A percentile compares a stretch with the other conserved stretches of the same genome.
phyloP scores from a whole-genome alignment of 53 echinoderm and acorn worm species.

The Patiria pectinifera region DNA sequence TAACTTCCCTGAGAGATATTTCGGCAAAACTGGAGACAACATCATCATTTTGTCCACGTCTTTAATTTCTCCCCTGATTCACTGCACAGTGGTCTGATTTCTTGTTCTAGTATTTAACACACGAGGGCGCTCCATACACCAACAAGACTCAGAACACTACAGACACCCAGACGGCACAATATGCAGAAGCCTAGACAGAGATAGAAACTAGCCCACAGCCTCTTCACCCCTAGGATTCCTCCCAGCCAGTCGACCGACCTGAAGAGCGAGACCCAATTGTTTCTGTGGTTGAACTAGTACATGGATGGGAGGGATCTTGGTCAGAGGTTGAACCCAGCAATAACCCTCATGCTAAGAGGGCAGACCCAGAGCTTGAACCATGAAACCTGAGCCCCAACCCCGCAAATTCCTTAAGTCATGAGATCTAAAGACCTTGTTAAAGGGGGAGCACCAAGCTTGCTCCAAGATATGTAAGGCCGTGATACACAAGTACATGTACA shows the following conservation, averaged over 20 bases:
- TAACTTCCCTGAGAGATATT: too few relatives aligned
- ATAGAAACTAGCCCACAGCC: background rate
- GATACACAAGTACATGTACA: background rate
- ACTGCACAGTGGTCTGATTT: background rate
- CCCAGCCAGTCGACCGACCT: background rate
- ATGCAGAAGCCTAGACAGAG: background rate
- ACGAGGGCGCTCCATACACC: background rate
- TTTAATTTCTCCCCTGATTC: background rate
- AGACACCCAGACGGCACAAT: background rate
- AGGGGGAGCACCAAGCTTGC: background rate
- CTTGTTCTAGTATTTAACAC: background rate
- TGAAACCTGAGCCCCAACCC: constrained; percentile 51
- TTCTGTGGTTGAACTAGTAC: constrained; percentile 52
- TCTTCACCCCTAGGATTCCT: background rate
- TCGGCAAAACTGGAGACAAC: too few relatives aligned
- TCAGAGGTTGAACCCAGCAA: constrained; percentile 45
- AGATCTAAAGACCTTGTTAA: constrained; percentile 35
- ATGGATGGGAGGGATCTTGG: constrained; percentile 14
- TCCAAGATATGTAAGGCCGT: background rate
- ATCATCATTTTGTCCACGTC: too few relatives aligned
- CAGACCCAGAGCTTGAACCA: constrained; percentile 34
- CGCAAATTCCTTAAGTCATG: constrained; percentile 45
- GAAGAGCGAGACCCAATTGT: background rate
- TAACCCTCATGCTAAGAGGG: constrained; percentile 53
- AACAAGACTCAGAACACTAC: background rate